Base-by-base conservation (phyloP, 2,888 invertebrate species). In the Isoperla grammatica region DNA sequence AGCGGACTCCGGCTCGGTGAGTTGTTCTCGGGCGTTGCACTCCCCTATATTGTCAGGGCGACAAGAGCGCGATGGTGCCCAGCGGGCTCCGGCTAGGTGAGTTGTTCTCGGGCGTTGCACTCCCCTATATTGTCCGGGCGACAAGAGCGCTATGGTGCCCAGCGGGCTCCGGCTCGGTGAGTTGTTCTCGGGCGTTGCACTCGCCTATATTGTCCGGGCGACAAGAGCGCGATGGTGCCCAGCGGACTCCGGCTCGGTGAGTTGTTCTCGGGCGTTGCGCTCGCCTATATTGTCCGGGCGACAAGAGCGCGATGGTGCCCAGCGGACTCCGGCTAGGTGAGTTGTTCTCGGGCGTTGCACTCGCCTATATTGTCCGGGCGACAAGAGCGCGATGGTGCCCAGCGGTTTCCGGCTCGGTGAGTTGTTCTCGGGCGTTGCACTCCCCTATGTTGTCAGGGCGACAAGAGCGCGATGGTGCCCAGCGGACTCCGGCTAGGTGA, bases 71-170 rank as follows among this genome's bases (percentile, higher is more conserved):
- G 2, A 70, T 83, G 64, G 74, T 74, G 19, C 82, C 82, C 9
- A 79, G 81, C 57, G 80, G 80, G 2, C 64, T 80, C 3, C 67
- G 80, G 61, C 68, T 80, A 39, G 80, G 79, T 77, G 66, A 67
- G 69, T n/a, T n/a, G n/a, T n/a, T n/a, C n/a, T n/a, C n/a, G n/a
- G n/a, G n/a, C n/a, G n/a, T n/a, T n/a, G n/a, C n/a, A n/a, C n/a
- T n/a, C n/a, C n/a, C n/a, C n/a, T n/a, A n/a, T n/a, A n/a, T n/a
- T 79, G 79, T 66, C 81, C 82, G 11, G 81, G 81, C 17, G 82
- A 83, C 67, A 80, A 79, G 65, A 79, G 78, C 68, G 81, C 82
- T 2, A 70, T 83, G 64, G 74, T 74, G 19, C 82, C 82, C 9
- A 79, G 81, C 57, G 80, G 80, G 2, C 64, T 80, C 3, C 67